Base-by-base conservation (phyloP, 1,140 invertebrate genomes). In the Cotesia typhae region DNA sequence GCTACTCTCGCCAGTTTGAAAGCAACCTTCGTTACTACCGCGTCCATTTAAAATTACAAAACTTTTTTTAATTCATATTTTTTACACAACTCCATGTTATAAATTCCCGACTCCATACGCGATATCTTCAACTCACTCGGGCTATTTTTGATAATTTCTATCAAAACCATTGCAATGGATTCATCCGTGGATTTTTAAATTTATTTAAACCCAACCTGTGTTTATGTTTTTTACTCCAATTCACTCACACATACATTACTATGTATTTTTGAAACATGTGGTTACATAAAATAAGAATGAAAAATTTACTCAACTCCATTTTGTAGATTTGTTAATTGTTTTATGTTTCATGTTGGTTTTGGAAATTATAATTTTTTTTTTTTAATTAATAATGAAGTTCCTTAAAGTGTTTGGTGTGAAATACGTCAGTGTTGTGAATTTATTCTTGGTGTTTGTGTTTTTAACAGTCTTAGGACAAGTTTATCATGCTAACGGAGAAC, bases 1-100 rank as follows among this genome's bases (percentile, higher is more conserved):
- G 71, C 71, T 66, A 71, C 64, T 68, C 72, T 76, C 51, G 78
- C 79, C 82, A 87, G 85, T 87, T 84, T 78, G 78, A 84, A 86
- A 85, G 84, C 84, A 84, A 83, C 84, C 85, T 83, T 79, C 83
- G 84, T 80, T 75, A 85, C 81, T 85, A 86, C 83, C 84, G 81
- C 80, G 82, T 85, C 84, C 78, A 76, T 51, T 55, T 63, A 28
- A 59, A 14, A 57, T 14, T 20, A 37, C 47, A 28, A 28, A 28
- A 28, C 35, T 38, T 35, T 4, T 38, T 53, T 60, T 20, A 47
- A 9, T 17, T 17, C 10, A 47, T 47, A 9, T 47, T 47, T 47
- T 47, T 47, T 47, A 47, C 6, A 10, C 10, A 9, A 9, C 41
- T 10, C 10, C 41, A 47, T 47, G 6, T 47, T 47, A 7, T 7